These are phyloP conservation scores for Drosophila serrata DNA, from an alignment of 1,140 invertebrate genomes.

Conservation along the genomic window DNA sequence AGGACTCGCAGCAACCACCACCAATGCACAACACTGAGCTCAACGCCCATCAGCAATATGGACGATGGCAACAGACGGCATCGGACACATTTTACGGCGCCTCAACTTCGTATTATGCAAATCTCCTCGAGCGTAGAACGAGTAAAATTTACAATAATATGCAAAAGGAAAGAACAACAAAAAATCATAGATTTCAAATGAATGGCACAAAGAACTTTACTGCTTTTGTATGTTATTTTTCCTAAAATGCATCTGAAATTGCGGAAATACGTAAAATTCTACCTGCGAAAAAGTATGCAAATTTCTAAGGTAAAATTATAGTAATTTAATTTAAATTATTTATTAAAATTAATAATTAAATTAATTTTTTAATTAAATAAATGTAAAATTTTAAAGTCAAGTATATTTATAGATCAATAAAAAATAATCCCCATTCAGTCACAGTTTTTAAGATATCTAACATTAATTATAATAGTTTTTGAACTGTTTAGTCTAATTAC, in stretches of 20 bases:
- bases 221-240: not conserved
- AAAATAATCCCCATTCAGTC: too few relatives aligned
- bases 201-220: not conserved
- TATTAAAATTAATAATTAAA: too few relatives aligned
- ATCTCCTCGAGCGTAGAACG: conserved; percentile 8
- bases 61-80: conserved; percentile 48
- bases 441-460: too few relatives aligned
- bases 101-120: conserved; percentile 42
- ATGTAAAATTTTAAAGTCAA: too few relatives aligned
- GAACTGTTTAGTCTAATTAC: too few relatives aligned
- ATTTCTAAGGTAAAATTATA: not conserved
- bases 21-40: conserved; percentile 13
- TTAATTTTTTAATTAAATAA: too few relatives aligned
- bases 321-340: too few relatives aligned
- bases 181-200: conserved; percentile 9
- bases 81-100: conserved; percentile 50
- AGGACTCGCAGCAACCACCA: conserved; percentile 27
- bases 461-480: too few relatives aligned
- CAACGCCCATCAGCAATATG: conserved; percentile 39
- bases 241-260: conserved; percentile 1
- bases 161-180: not conserved
- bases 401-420: too few relatives aligned
- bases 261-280: not conserved
- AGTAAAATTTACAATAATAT: conserved; percentile 19
- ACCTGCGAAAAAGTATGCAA: not conserved